A percentile compares a stretch with the other conserved stretches of the same genome.
Evolutionary conservation across 1,140 invertebrate genomes (phyloP).

Genomic region (Diorhabda elongata): DNA sequence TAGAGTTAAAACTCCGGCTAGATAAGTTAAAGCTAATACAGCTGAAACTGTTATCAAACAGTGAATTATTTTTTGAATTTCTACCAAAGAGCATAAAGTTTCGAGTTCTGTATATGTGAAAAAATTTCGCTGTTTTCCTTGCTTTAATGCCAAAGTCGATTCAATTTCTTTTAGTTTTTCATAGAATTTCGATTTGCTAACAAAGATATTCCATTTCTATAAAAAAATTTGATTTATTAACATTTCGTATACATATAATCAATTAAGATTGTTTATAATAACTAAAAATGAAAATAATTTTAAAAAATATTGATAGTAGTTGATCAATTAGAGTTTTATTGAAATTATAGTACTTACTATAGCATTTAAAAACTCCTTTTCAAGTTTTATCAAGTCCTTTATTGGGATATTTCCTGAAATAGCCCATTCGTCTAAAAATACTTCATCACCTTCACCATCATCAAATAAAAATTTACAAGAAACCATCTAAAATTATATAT

Average conservation of each 20-base stretch:
- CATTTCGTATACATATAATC: too few species aligned
- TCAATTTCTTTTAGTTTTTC: slow-evolving; percentile 65
- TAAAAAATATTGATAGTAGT: too few species aligned
- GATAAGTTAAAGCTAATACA: slow-evolving; percentile 66
- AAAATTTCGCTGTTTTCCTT: slow-evolving; percentile 69
- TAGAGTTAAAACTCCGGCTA: slow-evolving; percentile 65
- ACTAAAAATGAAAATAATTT: too few species aligned
- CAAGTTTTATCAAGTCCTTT: slow-evolving; percentile 74
- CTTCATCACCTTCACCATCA: slow-evolving; percentile 84
- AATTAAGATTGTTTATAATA: too few species aligned
- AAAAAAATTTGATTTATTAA: slow-evolving; percentile 31
- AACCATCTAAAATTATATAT: slow-evolving; percentile 68
- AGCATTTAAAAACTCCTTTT: slow-evolving; percentile 82
- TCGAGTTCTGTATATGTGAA: slow-evolving; percentile 81
- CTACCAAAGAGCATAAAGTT: slow-evolving; percentile 56
- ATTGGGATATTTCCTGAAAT: slow-evolving; percentile 69
- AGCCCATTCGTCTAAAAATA: slow-evolving; percentile 87
- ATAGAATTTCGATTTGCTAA: slow-evolving; percentile 68
- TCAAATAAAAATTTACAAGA: slow-evolving; percentile 93
- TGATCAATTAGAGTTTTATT: too few species aligned
- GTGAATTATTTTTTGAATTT: slow-evolving; percentile 52
- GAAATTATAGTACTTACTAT: slow-evolving; percentile 64
- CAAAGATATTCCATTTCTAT: slow-evolving; percentile 81
- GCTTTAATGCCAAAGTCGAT: slow-evolving; percentile 61
- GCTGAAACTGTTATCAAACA: slow-evolving; percentile 59